A percentile compares a stretch with the other conserved stretches of the same genome.
These are phyloP conservation scores for Maniola hyperantus DNA, from an alignment of 2,888 invertebrate species.

Conservation along the genomic window DNA sequence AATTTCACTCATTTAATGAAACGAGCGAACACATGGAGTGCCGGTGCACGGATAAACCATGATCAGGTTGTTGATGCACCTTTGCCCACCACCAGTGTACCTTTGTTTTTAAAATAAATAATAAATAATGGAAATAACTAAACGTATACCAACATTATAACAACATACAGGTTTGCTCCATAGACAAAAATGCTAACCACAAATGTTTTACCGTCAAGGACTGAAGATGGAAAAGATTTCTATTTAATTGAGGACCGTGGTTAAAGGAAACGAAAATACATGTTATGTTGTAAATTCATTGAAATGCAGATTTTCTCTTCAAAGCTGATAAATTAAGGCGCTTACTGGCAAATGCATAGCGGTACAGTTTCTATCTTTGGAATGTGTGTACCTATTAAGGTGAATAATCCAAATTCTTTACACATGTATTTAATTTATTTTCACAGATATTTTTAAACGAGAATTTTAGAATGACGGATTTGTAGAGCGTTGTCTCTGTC, in stretches of 20 bases:
- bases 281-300: slow-evolving; percentile 21
- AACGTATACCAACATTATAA: background rate
- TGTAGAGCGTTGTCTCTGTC: no score
- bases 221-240: slow-evolving; percentile 19
- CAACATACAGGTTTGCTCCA: background rate
- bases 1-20: background rate
- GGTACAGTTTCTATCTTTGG: slow-evolving; percentile 33
- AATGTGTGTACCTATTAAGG: slow-evolving; percentile 39
- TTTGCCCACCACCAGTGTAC: no score
- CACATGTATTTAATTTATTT: background rate
- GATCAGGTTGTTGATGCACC: no score
- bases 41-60: no score
- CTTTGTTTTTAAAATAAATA: no score
- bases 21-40: no score
- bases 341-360: slow-evolving; percentile 33
- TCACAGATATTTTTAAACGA: background rate
- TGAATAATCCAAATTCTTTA: background rate
- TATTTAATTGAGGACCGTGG: slow-evolving; percentile 14
- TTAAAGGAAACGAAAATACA: slow-evolving; percentile 23
- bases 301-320: slow-evolving; percentile 26
- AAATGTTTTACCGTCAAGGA: background rate
- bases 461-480: no score
- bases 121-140: background rate
- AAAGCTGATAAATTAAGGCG: slow-evolving; percentile 33
- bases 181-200: slow-evolving; percentile 46